Evolutionary conservation across 2,888 invertebrate genomes (phyloP).

Genomic region (Melanargia galathea): DNA sequence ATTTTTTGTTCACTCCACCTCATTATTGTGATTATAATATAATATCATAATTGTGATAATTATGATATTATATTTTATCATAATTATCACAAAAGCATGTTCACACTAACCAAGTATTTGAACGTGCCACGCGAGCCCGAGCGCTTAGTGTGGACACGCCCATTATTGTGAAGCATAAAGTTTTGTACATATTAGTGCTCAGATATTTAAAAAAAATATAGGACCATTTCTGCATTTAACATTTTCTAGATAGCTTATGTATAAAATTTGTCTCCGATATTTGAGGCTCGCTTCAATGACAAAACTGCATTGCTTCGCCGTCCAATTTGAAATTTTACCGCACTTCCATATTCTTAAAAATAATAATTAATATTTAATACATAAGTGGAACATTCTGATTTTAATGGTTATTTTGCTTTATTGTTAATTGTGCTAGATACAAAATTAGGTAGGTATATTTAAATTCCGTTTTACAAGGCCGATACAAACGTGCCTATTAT

Average conservation of each 20-base stretch:
- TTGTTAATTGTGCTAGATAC: too few relatives aligned
- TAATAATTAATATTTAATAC: conserved; percentile 19
- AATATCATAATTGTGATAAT: too few relatives aligned
- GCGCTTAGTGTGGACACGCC: background rate
- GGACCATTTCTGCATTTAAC: conserved; percentile 38
- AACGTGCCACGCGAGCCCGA: background rate
- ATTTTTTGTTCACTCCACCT: too few relatives aligned
- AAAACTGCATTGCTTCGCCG: conserved; percentile 54
- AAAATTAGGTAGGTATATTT: too few relatives aligned
- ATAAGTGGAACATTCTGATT: background rate
- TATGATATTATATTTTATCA: too few relatives aligned
- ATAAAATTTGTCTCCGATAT: conserved; percentile 30
- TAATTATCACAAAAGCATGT: too few relatives aligned
- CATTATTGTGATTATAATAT: too few relatives aligned
- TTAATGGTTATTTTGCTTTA: background rate
- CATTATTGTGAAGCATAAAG: conserved; percentile 31
- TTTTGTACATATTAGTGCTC: conserved; percentile 36
- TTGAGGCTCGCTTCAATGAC: conserved; percentile 42
- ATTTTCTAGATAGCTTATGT: conserved; percentile 40
- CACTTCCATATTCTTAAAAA: conserved; percentile 40
- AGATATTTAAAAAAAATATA: conserved; percentile 28
- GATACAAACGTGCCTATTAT: too few relatives aligned
- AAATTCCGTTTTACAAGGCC: too few relatives aligned
- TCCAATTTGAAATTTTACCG: conserved; percentile 48
- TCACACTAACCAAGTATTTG: too few relatives aligned